Evolutionary conservation across 2,113 vertebrate species (phyloP).

Genomic region (Phyllostomus hastatus): DNA sequence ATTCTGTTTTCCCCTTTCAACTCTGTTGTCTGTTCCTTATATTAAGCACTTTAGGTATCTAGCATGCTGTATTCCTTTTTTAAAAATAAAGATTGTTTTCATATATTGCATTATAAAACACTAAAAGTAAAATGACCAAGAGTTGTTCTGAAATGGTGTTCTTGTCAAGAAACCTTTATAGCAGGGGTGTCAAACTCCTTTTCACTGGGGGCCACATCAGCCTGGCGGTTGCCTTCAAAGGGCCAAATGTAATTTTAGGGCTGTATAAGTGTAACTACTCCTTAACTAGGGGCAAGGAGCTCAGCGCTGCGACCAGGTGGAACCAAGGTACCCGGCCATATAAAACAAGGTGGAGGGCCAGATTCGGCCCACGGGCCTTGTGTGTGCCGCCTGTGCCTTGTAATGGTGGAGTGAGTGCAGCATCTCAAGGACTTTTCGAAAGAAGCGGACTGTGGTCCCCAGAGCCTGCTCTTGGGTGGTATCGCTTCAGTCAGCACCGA

Average conservation of each 20-base stretch:
- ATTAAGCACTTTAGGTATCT: neutral
- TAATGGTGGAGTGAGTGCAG: neutral
- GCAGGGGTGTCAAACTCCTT: no score
- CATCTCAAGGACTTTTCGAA: neutral
- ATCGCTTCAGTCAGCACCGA: constrained; percentile 52
- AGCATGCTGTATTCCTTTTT: neutral
- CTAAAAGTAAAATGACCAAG: neutral
- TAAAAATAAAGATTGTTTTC: neutral
- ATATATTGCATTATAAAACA: neutral
- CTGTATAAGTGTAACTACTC: no score
- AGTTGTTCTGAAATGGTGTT: neutral
- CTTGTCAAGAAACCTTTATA: neutral
- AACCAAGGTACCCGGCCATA: no score
- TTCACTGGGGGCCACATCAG: no score
- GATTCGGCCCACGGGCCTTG: no score
- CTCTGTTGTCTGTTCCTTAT: neutral
- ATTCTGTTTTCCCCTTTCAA: neutral
- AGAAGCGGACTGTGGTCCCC: neutral
- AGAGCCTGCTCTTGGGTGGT: neutral
- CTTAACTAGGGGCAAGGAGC: no score
- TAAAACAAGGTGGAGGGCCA: no score
- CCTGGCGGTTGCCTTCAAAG: no score
- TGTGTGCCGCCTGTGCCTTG: no score
- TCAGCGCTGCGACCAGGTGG: no score
- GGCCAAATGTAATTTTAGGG: no score